A percentile compares a stretch with the other conserved stretches of the same genome.
Evolutionary conservation across 1,140 invertebrate species (phyloP).

Genomic region (Caerostris extrusa): DNA sequence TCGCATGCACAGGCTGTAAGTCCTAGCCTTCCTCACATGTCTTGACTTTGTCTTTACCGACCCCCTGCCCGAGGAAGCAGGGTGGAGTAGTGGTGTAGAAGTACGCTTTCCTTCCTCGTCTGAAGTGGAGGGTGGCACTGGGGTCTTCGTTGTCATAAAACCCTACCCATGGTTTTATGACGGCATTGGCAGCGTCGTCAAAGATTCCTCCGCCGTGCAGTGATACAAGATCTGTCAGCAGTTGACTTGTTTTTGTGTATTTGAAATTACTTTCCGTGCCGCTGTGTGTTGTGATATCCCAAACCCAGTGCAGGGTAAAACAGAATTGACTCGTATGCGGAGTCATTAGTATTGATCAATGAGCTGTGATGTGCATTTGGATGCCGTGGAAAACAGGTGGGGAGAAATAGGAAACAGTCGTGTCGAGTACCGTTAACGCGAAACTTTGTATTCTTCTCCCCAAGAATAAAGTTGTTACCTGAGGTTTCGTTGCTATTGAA

Average conservation of each 20-base stretch:
- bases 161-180: conserved; percentile 55
- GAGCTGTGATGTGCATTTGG: not conserved
- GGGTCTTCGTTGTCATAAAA: conserved; percentile 51
- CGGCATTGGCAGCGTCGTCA: conserved; percentile 48
- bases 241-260: conserved; percentile 31
- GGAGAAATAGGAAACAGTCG: too few species aligned
- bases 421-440: too few species aligned
- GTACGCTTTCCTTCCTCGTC: conserved; percentile 29
- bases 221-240: conserved; percentile 36
- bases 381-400: not conserved
- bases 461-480: too few species aligned
- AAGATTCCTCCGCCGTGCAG: conserved; percentile 49
- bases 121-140: not conserved
- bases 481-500: too few species aligned
- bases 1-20: too few species aligned
- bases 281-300: not conserved
- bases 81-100: conserved; percentile 55
- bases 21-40: conserved; percentile 62
- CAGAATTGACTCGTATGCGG: not conserved
- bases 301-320: not conserved
- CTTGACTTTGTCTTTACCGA: conserved; percentile 52
- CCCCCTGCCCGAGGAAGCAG: conserved; percentile 27
- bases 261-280: not conserved
- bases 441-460: too few species aligned
- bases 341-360: conserved; percentile 5